Evolutionary conservation across 2,888 invertebrate species (phyloP).

Genomic region (Sycophila texana): DNA sequence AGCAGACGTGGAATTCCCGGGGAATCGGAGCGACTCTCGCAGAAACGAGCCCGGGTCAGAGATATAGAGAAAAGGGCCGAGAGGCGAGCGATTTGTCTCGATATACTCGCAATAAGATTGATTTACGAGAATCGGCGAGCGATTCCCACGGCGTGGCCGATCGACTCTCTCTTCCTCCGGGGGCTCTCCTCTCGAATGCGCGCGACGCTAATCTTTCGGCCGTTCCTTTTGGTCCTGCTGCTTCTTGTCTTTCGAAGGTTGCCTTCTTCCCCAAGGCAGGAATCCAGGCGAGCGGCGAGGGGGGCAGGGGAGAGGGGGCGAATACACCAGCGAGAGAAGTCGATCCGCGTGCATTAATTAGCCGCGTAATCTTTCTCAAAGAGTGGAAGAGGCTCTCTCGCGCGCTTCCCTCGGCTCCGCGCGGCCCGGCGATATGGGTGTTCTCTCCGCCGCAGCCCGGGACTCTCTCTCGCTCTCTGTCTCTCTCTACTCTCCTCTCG

Average conservation of each 20-base stretch:
- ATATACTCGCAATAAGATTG: conserved; percentile 53
- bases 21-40: background rate
- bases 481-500: conserved; percentile 57
- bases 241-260: conserved; percentile 51
- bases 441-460: conserved; percentile 51
- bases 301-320: background rate
- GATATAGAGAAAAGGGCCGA: conserved; percentile 12
- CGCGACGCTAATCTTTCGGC: conserved; percentile 51
- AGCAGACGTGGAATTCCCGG: no score
- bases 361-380: conserved; percentile 55
- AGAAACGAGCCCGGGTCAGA: background rate
- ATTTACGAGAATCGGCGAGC: conserved; percentile 51
- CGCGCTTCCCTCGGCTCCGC: background rate
- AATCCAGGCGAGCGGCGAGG: conserved; percentile 38
- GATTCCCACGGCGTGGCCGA: conserved; percentile 55
- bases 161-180: conserved; percentile 53
- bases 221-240: conserved; percentile 53
- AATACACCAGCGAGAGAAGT: conserved; percentile 30
- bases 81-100: conserved; percentile 53
- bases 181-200: conserved; percentile 25
- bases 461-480: no score
- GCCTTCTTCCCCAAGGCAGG: conserved; percentile 51
- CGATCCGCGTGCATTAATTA: conserved; percentile 59
- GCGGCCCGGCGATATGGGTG: conserved; percentile 65
- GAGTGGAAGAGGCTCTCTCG: conserved; percentile 47